Evolutionary conservation across 64 coral and sea anemone genomes (phyloP).

Genomic region (Hydrozoanthus tunicans): DNA sequence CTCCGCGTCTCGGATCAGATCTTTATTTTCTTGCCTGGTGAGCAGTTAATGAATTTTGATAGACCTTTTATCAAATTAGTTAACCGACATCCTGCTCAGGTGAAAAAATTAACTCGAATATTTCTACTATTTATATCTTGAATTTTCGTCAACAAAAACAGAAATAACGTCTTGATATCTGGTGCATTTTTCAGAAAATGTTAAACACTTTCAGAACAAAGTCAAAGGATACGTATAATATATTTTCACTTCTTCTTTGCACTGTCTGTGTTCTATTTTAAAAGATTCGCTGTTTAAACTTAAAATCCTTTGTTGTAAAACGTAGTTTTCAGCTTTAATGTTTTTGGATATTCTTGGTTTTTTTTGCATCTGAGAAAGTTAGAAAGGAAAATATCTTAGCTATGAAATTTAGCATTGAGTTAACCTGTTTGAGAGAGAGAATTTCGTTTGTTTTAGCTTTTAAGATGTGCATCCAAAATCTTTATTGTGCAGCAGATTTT

Average conservation of each 20-base stretch:
- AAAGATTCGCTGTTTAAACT: no score
- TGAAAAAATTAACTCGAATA: slow-evolving; percentile 7
- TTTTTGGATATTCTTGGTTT: no score
- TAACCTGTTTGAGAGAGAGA: no score
- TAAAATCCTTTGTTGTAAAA: no score
- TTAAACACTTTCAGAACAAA: neutral
- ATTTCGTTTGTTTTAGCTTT: no score
- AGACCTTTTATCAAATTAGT: slow-evolving; percentile 52
- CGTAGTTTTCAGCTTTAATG: no score
- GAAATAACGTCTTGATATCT: neutral
- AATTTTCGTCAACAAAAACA: neutral
- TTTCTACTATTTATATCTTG: neutral
- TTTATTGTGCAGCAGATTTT: neutral
- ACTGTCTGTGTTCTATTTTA: no score
- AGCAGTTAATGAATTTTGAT: slow-evolving; percentile 65
- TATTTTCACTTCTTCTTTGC: neutral
- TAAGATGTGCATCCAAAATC: neutral
- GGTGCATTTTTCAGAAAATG: neutral
- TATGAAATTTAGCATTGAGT: no score
- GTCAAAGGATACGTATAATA: neutral
- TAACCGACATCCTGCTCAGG: slow-evolving; percentile 50
- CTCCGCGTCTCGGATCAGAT: neutral
- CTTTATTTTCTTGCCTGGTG: slow-evolving; percentile 5
- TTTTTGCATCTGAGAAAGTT: no score
- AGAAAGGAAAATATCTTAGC: no score